Evolutionary conservation across 2,888 invertebrate genomes (phyloP).

Genomic region (Andrena flavipes): DNA sequence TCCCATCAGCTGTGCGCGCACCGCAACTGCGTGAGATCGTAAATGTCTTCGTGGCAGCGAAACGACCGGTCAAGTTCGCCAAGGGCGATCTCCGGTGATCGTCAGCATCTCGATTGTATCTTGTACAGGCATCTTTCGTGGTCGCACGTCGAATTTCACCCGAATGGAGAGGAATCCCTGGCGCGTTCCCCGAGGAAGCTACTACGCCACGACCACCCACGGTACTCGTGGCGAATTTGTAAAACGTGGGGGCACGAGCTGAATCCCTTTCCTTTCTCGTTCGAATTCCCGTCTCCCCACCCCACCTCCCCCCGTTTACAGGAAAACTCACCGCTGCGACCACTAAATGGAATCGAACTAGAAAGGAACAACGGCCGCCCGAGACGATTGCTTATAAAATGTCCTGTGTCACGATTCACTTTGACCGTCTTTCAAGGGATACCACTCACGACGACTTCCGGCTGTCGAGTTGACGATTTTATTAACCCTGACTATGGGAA

Average conservation of each 20-base stretch:
- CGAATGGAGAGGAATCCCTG: slow-evolving; percentile 53
- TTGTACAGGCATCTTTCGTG: slow-evolving; percentile 50
- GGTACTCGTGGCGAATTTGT: slow-evolving; percentile 60
- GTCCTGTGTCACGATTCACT: slow-evolving; percentile 41
- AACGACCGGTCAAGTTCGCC: slow-evolving; percentile 54
- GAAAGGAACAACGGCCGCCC: slow-evolving; percentile 65
- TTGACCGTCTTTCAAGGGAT: slow-evolving; percentile 22
- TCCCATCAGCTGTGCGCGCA: neutral
- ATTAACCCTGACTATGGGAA: slow-evolving; percentile 36
- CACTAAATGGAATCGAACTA: slow-evolving; percentile 64
- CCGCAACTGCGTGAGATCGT: slow-evolving; percentile 35
- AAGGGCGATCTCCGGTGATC: slow-evolving; percentile 59
- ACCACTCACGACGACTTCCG: slow-evolving; percentile 53
- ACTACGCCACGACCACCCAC: slow-evolving; percentile 66
- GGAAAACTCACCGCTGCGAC: slow-evolving; percentile 44
- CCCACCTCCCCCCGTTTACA: neutral
- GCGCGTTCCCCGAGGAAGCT: slow-evolving; percentile 57
- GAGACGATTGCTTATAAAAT: slow-evolving; percentile 48
- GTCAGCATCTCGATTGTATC: slow-evolving; percentile 63
- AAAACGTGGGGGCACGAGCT: slow-evolving; percentile 44
- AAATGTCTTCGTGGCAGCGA: slow-evolving; percentile 45
- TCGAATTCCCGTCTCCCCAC: neutral
- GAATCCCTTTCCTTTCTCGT: slow-evolving; percentile 18
- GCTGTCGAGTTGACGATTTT: slow-evolving; percentile 48
- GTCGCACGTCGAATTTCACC: slow-evolving; percentile 62